phyloP scores from a whole-genome alignment of 1,140 invertebrate species.

The Dysdera silvatica region DNA sequence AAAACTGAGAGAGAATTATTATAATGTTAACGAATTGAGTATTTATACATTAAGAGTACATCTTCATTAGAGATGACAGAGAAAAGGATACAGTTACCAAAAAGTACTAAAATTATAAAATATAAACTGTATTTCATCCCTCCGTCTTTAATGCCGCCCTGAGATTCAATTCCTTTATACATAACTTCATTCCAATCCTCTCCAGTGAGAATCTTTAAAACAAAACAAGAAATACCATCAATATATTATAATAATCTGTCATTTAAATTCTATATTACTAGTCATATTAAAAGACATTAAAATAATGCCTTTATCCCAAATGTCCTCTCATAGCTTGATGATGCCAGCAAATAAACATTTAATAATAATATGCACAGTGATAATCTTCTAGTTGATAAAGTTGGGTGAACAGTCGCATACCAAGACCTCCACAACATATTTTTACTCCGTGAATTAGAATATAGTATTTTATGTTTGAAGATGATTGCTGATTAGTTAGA shows the following conservation, averaged over 20 bases:
- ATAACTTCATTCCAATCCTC: constrained; percentile 99
- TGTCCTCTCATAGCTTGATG: too few relatives aligned
- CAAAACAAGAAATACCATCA: background rate
- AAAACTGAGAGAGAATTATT: too few relatives aligned
- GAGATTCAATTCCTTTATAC: constrained; percentile 96
- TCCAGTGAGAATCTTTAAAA: constrained; percentile 79
- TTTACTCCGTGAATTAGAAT: too few relatives aligned
- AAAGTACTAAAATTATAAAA: constrained; percentile 98
- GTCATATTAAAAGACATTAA: background rate
- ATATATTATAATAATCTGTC: background rate
- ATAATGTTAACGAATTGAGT: too few relatives aligned
- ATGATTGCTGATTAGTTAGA: too few relatives aligned
- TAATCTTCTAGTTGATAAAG: too few relatives aligned
- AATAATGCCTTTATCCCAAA: background rate
- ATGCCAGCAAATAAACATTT: too few relatives aligned
- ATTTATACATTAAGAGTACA: too few relatives aligned
- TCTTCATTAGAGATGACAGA: background rate
- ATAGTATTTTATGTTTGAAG: too few relatives aligned
- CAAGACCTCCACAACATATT: too few relatives aligned
- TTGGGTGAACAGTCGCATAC: too few relatives aligned
- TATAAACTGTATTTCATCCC: constrained; percentile 97
- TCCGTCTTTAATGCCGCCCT: constrained; percentile 64
- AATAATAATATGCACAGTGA: too few relatives aligned
- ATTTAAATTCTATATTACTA: background rate
- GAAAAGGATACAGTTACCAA: constrained; percentile 81